phyloP scores from a whole-genome alignment of 2,797 vertebrate species.

The Momotus momota region DNA sequence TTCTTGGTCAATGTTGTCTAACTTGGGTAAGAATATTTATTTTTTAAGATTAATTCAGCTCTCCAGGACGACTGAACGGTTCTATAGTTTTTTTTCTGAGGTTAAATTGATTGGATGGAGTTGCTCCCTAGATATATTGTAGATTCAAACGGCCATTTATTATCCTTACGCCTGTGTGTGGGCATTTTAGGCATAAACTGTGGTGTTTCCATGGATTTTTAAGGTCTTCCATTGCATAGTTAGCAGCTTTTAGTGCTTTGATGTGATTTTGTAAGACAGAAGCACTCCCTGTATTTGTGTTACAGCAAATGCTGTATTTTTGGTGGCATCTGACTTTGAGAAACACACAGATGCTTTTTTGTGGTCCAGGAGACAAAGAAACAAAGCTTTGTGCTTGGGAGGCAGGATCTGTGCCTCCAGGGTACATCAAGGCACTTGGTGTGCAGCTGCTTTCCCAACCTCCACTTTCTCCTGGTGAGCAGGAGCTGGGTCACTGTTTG shows the following conservation, averaged over 20 bases:
- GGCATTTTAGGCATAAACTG: conserved; percentile 28
- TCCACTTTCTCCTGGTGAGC: background rate
- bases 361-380: conserved; percentile 62
- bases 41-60: background rate
- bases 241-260: conserved; percentile 55
- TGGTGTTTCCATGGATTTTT: conserved; percentile 41
- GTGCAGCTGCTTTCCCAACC: conserved; percentile 38
- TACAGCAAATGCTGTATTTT: conserved; percentile 45
- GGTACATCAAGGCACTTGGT: conserved; percentile 16
- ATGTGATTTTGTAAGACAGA: conserved; percentile 33
- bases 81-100: background rate
- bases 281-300: conserved; percentile 16
- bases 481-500: background rate
- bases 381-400: conserved; percentile 55
- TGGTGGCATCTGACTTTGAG: conserved; percentile 51
- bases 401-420: conserved; percentile 35
- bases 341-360: conserved; percentile 67
- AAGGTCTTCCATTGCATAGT: conserved; percentile 17
- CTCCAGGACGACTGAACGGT: background rate
- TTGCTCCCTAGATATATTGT: background rate
- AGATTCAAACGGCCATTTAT: background rate
- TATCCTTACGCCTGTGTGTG: background rate
- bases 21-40: background rate
- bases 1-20: background rate
- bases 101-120: background rate